Percentiles rank a stretch among this genome's conserved stretches.
Conservation (phyloP, 2,113 vertebrate genomes). For the Dipodomys ordii region DNA sequence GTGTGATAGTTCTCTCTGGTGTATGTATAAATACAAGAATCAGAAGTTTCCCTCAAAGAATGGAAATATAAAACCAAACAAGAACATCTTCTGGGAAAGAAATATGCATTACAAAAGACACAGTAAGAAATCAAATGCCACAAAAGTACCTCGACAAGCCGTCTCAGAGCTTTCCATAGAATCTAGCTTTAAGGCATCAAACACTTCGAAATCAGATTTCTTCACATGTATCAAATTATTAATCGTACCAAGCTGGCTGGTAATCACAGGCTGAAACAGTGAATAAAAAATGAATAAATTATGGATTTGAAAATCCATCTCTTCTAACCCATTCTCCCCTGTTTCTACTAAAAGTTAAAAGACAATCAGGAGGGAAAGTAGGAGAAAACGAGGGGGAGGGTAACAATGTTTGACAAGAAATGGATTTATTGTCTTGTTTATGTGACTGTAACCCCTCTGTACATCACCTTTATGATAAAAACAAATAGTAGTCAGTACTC, state of each 20-base stretch:
- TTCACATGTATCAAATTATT: conserved; percentile 98
- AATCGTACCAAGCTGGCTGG: conserved; percentile 98
- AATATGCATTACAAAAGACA: neutral
- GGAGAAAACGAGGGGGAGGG: too few relatives aligned
- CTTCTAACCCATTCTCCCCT: neutral
- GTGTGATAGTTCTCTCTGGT: neutral
- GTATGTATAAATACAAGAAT: neutral
- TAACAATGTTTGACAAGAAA: too few relatives aligned
- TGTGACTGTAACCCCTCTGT: too few relatives aligned
- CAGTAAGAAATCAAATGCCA: neutral
- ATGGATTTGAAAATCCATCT: neutral
- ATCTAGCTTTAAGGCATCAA: conserved; percentile 97
- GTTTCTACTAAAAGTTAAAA: neutral
- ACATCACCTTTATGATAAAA: too few relatives aligned
- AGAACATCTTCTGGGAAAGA: conserved; percentile 9
- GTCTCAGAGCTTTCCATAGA: conserved; percentile 97
- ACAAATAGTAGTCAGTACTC: neutral
- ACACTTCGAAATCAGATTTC: conserved; percentile 99
- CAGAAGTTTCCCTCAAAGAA: neutral
- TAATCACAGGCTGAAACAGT: conserved; percentile 92
- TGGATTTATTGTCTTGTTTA: too few relatives aligned
- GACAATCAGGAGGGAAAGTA: neutral
- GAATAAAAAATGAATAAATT: conserved; percentile 61
- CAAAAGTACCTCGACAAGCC: conserved; percentile 90
- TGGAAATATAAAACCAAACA: conserved; percentile 15